Evolutionary conservation across 2,113 vertebrate species (phyloP).

Genomic region (Candoia aspera): DNA sequence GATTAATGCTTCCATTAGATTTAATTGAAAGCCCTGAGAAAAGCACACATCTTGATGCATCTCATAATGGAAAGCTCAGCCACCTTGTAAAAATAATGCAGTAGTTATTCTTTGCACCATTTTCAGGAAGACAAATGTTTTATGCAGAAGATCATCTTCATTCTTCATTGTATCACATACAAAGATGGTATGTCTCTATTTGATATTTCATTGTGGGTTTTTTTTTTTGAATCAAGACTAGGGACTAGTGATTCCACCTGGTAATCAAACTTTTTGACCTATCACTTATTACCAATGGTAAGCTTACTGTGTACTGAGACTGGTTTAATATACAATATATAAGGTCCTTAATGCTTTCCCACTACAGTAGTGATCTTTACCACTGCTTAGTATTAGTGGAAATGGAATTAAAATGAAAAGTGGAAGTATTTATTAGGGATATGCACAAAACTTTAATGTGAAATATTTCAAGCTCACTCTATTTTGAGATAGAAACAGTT

Average conservation of each 20-base stretch:
- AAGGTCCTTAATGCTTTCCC: not conserved
- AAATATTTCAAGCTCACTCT: not conserved
- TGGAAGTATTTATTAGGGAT: not conserved
- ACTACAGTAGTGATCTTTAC: not conserved
- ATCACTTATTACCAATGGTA: not conserved
- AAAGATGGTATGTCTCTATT: not conserved
- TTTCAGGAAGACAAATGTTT: conserved; percentile 16
- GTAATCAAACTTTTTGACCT: not conserved
- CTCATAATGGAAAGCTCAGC: not conserved
- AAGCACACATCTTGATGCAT: not conserved
- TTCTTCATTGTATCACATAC: not conserved
- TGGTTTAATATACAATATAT: not conserved
- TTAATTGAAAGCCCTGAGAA: not conserved
- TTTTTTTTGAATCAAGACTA: not conserved
- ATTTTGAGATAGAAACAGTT: not conserved
- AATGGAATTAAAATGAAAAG: not conserved
- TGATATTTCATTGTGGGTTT: conserved; percentile 3
- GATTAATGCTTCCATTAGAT: conserved; percentile 12
- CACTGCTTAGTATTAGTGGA: not conserved
- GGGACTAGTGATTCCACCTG: not conserved
- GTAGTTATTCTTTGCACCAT: conserved; percentile 2
- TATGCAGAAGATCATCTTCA: not conserved
- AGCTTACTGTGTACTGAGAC: not conserved
- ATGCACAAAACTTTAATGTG: not conserved
- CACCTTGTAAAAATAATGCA: not conserved